Conservation (phyloP, 2,797 vertebrate species). For the Ataeniobius toweri region DNA sequence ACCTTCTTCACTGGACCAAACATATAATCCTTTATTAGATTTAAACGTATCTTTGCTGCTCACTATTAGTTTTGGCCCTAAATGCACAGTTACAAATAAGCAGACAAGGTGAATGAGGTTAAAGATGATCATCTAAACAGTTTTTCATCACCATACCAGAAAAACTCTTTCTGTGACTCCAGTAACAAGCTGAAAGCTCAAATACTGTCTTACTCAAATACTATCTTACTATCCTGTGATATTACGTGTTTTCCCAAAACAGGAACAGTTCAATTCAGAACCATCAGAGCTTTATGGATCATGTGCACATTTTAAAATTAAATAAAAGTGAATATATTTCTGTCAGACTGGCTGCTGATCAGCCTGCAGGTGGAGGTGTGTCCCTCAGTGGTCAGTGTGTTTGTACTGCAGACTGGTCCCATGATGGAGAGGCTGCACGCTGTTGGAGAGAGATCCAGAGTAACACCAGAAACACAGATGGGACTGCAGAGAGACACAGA, state of each 20-base stretch:
- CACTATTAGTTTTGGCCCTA: background rate
- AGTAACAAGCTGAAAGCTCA: background rate
- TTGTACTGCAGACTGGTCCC: constrained; percentile 86
- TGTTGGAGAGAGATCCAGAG: constrained; percentile 84
- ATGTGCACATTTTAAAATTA: background rate
- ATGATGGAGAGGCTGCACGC: constrained; percentile 82
- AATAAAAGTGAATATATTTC: background rate
- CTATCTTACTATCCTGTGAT: background rate
- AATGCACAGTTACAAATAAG: too few relatives aligned
- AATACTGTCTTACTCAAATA: too few relatives aligned
- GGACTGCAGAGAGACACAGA: constrained; percentile 74
- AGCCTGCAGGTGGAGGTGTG: background rate
- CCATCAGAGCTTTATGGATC: background rate
- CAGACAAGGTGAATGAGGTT: background rate
- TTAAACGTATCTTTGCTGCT: too few relatives aligned
- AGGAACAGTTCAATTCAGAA: background rate
- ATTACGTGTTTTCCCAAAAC: background rate
- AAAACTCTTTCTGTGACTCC: background rate
- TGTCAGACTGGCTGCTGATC: background rate
- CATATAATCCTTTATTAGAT: too few relatives aligned
- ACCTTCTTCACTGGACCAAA: too few relatives aligned
- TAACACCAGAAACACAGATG: constrained; percentile 92
- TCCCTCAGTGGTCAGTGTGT: constrained; percentile 57
- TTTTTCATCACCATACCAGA: background rate
- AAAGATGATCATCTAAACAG: background rate